phyloP scores from a whole-genome alignment of 1,140 invertebrate species.

The Whitmania pigra region DNA sequence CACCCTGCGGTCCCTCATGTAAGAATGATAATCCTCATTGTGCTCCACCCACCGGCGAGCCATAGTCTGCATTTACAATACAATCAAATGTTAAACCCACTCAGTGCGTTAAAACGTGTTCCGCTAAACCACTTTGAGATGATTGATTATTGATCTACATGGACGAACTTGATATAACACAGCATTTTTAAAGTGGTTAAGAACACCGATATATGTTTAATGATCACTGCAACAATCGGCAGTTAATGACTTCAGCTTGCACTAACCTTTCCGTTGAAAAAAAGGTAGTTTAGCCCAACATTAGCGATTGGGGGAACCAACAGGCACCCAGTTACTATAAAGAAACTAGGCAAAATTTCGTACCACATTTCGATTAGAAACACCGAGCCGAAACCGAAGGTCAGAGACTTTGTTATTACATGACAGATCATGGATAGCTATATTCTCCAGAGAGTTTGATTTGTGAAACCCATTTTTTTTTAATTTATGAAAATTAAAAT shows the following conservation, averaged over 20 bases:
- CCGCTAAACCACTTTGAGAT: neutral
- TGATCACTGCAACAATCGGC: neutral
- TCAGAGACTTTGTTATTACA: no score
- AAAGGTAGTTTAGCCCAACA: neutral
- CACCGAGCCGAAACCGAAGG: no score
- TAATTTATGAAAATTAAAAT: no score
- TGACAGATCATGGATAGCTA: no score
- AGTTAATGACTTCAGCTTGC: neutral
- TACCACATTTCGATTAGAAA: neutral
- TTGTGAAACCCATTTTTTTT: no score
- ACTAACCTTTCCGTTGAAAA: slow-evolving; percentile 7
- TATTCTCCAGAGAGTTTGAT: no score
- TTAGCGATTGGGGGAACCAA: neutral
- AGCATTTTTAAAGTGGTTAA: no score
- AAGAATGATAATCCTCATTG: slow-evolving; percentile 2
- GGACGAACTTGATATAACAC: no score
- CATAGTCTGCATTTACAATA: neutral
- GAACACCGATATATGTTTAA: no score
- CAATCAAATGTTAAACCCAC: neutral
- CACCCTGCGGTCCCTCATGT: neutral
- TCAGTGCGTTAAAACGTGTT: neutral
- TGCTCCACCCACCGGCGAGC: neutral
- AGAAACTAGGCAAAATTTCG: neutral
- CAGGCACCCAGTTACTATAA: neutral
- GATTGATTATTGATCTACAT: no score